These are phyloP conservation scores for Discoglossus pictus DNA, from an alignment of 2,797 vertebrate species.

Conservation along the genomic window DNA sequence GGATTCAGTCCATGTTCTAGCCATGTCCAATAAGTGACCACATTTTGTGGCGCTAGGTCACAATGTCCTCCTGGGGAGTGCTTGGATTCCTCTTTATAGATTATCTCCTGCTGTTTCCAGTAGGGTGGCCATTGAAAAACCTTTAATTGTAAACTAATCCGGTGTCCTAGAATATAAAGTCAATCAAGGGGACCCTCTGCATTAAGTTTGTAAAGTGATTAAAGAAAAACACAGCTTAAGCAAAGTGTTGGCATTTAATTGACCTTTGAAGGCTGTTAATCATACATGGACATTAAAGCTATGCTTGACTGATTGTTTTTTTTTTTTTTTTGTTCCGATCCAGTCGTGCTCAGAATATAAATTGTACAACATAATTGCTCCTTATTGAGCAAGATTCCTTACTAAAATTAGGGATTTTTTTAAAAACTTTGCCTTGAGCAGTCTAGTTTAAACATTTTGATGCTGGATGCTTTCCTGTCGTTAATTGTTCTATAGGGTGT, in stretches of 20 bases:
- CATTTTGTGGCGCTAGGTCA: too few species aligned
- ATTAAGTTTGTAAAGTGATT: too few species aligned
- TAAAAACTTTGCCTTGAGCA: slow-evolving; percentile 63
- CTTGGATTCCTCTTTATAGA: too few species aligned
- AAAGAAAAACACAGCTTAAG: too few species aligned
- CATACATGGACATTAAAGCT: slow-evolving; percentile 79
- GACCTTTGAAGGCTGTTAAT: slow-evolving; percentile 88
- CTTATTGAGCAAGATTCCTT: slow-evolving; percentile 73
- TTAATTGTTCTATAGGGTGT: slow-evolving; percentile 66
- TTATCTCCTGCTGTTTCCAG: too few species aligned
- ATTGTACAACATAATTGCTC: slow-evolving; percentile 76
- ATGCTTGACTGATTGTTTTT: slow-evolving; percentile 80
- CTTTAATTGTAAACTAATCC: too few species aligned
- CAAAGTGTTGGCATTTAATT: slow-evolving; percentile 77
- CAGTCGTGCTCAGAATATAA: slow-evolving; percentile 82
- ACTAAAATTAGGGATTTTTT: slow-evolving; percentile 76
- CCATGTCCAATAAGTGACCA: too few species aligned
- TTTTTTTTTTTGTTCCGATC: slow-evolving; percentile 74
- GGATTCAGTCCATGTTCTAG: too few species aligned
- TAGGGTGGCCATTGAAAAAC: too few species aligned
- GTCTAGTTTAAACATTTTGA: slow-evolving; percentile 62
- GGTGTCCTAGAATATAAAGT: too few species aligned
- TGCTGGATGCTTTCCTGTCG: slow-evolving; percentile 70
- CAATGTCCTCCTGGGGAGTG: too few species aligned
- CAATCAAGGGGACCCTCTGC: too few species aligned